Percentiles rank a stretch among this genome's conserved stretches.
phyloP scores from a whole-genome alignment of 2,113 vertebrate genomes.

The Symphodus melops region DNA sequence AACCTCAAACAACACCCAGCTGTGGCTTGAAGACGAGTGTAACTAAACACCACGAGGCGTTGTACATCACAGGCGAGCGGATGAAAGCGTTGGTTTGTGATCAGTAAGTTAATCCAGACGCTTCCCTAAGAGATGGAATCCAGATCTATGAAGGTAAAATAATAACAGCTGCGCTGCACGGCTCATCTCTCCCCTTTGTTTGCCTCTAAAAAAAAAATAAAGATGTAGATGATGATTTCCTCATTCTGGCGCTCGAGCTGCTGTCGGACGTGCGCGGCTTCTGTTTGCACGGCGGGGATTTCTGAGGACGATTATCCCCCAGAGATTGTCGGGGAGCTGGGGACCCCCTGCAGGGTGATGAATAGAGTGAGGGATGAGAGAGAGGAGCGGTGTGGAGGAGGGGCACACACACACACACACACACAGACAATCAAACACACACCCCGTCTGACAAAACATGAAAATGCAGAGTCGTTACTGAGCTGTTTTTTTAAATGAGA shows the following conservation, averaged over 20 bases:
- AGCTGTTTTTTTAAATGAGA: conserved; percentile 11
- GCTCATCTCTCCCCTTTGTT: conserved; percentile 34
- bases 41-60: background rate
- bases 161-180: background rate
- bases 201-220: conserved; percentile 20
- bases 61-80: background rate
- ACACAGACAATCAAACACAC: conserved; percentile 1
- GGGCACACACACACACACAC: conserved; percentile 1
- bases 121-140: background rate
- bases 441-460: conserved; percentile 23
- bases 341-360: conserved; percentile 54
- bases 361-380: conserved; percentile 23
- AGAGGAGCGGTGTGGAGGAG: conserved; percentile 25
- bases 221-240: conserved; percentile 42
- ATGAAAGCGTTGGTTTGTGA: conserved; percentile 10
- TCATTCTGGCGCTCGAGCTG: conserved; percentile 12
- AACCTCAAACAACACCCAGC: background rate
- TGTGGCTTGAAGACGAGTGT: background rate
- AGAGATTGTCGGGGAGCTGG: conserved; percentile 30
- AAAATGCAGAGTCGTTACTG: background rate
- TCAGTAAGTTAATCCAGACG: background rate
- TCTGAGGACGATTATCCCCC: conserved; percentile 44
- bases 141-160: background rate
- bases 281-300: conserved; percentile 39
- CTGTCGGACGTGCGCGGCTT: background rate